These are phyloP conservation scores for Sphyrna mokarran DNA, from an alignment of 2,113 vertebrate species.

Conservation along the genomic window DNA sequence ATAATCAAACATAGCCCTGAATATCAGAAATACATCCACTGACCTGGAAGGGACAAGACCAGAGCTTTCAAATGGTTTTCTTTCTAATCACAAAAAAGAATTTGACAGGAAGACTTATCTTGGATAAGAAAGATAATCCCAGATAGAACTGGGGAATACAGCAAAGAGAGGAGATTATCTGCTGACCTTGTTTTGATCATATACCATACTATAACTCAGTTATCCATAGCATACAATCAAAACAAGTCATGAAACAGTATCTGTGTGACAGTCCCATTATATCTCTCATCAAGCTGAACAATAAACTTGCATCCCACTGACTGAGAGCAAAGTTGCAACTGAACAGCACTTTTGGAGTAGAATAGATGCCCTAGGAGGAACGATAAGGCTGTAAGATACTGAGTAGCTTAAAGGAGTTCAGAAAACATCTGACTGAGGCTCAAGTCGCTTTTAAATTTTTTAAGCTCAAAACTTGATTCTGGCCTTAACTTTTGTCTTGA, in stretches of 20 bases:
- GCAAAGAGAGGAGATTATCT: conserved; percentile 25
- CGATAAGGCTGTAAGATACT: not conserved
- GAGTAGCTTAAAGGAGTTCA: not conserved
- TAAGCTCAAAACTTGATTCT: not conserved
- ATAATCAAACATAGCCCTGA: conserved; percentile 67
- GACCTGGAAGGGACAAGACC: conserved; percentile 75
- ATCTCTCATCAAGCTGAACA: not conserved
- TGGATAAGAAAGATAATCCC: conserved; percentile 46
- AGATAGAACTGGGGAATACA: conserved; percentile 34
- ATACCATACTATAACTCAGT: not conserved
- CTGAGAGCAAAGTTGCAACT: not conserved
- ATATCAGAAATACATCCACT: conserved; percentile 66
- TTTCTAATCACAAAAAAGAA: conserved; percentile 57
- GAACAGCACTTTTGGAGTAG: not conserved
- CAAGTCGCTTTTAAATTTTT: not conserved
- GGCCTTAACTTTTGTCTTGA: not conserved
- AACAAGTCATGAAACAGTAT: not conserved
- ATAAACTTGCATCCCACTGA: not conserved
- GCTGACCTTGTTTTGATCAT: conserved; percentile 24
- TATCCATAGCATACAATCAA: not conserved
- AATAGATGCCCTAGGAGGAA: not conserved
- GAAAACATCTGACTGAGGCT: not conserved
- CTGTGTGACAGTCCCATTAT: not conserved
- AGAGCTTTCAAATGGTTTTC: conserved; percentile 57
- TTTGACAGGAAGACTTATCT: conserved; percentile 69